Evolutionary conservation across 2,113 vertebrate species (phyloP), one percentile per base, ranked within the genome.

Genomic region (Polyodon spathula): DNA sequence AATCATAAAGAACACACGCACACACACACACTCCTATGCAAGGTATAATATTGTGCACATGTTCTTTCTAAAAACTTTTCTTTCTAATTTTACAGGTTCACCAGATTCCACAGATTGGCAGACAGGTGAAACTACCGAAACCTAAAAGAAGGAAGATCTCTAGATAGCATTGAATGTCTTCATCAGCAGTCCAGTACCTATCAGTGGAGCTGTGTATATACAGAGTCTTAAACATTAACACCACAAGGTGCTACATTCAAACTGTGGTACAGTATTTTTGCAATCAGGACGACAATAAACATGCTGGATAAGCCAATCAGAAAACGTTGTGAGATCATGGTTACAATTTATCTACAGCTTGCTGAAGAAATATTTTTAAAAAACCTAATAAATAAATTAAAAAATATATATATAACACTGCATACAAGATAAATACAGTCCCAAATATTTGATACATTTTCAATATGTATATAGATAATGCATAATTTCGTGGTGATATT

Each of bases 371-470:
- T 86, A 84, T 86, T 86, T 90, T 93, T 94, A 89, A 82, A 92
- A 90, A 89, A 81, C 84, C 83, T n/a, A n/a, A 89, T 81, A 84
- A 89, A 89, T 78, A 65, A 68, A 79, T 74, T 81, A 87, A 90
- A 70, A 76, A 58, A 63, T 76, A 81, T 81, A 83, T 87, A 65
- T 61, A 63, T 69, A 63, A 78, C 85, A 84, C 85, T 92, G 90
- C 90, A 92, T 93, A 92, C 90, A 92, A 84, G 80, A 86, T 83
- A 85, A 93, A 90, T 88, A 92, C 90, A 93, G 92, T 96, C 93
- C 93, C 93, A 90, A 96, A 95, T 98, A 97, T 97, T 92, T 92
- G 95, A 92, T 88, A 90, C 91, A 88, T 95, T 97, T 97, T 97
- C 93, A 83, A 86, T 90, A 90, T 97, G 93, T 97, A 97, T 84